These are phyloP conservation scores for Reinhardtius hippoglossoides DNA, from an alignment of 2,113 vertebrate species.

Conservation along the genomic window DNA sequence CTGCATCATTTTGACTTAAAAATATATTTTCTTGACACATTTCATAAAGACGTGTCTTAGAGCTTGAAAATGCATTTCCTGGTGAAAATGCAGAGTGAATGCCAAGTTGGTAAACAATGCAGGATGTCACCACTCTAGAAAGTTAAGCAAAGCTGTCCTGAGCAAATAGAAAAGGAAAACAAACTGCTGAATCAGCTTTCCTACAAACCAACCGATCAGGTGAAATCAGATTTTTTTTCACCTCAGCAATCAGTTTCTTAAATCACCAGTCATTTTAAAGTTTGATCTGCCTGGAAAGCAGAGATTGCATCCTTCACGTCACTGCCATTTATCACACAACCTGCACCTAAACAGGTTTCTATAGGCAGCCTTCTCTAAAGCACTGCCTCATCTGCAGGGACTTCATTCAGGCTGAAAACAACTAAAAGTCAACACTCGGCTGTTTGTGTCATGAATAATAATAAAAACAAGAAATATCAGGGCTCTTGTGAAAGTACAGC, in stretches of 20 bases:
- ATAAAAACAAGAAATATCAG: conserved; percentile 31
- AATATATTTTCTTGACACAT: too few relatives aligned
- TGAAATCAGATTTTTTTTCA: too few relatives aligned
- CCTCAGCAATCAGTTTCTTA: background rate
- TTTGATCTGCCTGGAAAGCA: background rate
- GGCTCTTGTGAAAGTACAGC: conserved; percentile 44
- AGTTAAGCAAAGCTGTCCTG: too few relatives aligned
- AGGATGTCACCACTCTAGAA: too few relatives aligned
- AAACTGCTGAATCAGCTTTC: too few relatives aligned
- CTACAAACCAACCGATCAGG: too few relatives aligned
- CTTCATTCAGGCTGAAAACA: conserved; percentile 18
- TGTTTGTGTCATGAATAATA: conserved; percentile 52
- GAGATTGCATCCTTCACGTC: background rate
- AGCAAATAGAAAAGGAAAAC: too few relatives aligned
- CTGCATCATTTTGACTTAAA: too few relatives aligned
- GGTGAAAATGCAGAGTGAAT: too few relatives aligned
- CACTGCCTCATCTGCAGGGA: conserved; percentile 4
- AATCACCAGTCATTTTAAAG: background rate
- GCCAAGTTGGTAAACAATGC: too few relatives aligned
- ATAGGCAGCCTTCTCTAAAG: conserved; percentile 9
- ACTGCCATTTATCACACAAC: conserved; percentile 5
- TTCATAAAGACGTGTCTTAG: too few relatives aligned
- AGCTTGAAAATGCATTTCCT: too few relatives aligned
- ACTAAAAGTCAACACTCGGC: conserved; percentile 23
- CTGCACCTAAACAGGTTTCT: conserved; percentile 22